phyloP scores from a whole-genome alignment of 2,113 vertebrate genomes.

The Mustela lutreola region DNA sequence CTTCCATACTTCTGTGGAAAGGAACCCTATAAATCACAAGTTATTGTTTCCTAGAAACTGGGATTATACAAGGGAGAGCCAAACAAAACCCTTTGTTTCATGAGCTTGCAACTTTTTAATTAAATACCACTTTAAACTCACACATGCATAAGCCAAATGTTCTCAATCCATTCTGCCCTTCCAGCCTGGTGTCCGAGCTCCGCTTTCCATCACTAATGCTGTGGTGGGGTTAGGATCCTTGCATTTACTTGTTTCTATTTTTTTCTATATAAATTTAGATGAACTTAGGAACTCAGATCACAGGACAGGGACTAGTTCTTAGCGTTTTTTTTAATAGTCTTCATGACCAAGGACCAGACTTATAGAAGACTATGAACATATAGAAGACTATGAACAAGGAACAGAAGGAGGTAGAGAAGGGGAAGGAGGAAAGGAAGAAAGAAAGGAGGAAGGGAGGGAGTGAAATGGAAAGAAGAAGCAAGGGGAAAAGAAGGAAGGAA shows the following conservation, averaged over 20 bases:
- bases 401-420: neutral
- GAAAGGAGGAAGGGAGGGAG: no score
- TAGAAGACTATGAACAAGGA: neutral
- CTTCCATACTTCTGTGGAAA: slow-evolving; percentile 75
- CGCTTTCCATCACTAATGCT: neutral
- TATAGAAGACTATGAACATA: neutral
- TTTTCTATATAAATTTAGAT: neutral
- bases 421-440: fast-evolving
- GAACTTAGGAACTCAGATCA: neutral
- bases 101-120: slow-evolving; percentile 73
- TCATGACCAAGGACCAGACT: neutral
- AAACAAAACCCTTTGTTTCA: slow-evolving; percentile 73
- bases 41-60: slow-evolving; percentile 81
- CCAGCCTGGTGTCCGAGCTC: neutral
- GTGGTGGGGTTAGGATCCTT: neutral
- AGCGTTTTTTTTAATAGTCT: neutral
- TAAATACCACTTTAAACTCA: slow-evolving; percentile 77
- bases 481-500: neutral
- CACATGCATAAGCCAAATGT: slow-evolving; percentile 68
- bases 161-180: slow-evolving; percentile 20
- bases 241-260: neutral
- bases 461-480: neutral
- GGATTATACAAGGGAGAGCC: slow-evolving; percentile 61
- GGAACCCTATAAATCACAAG: slow-evolving; percentile 78
- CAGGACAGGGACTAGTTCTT: neutral